Conservation (phyloP, 1,140 invertebrate species). For the Kradibia gibbosae region DNA sequence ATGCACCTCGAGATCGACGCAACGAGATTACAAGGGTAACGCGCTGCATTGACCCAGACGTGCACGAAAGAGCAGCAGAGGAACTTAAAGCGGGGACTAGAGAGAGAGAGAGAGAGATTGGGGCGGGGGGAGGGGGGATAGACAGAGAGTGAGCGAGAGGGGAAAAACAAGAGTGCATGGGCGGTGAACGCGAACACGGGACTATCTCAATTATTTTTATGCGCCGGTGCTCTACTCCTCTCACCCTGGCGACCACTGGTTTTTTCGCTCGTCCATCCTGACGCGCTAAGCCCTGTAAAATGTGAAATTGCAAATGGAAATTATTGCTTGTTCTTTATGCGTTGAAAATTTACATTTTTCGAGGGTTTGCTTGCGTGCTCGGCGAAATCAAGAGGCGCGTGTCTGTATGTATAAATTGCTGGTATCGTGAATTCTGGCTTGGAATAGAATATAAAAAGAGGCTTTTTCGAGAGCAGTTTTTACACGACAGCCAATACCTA, state of each 20-base stretch:
- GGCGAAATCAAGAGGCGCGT: slow-evolving; percentile 24
- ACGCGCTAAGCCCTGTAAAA: slow-evolving; percentile 24
- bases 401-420: slow-evolving; percentile 14
- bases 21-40: slow-evolving; percentile 44
- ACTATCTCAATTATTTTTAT: slow-evolving; percentile 49
- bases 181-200: not conserved
- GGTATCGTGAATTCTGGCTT: slow-evolving; percentile 7
- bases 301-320: slow-evolving; percentile 45
- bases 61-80: not conserved
- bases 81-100: too few relatives aligned
- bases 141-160: not conserved
- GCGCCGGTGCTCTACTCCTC: slow-evolving; percentile 11
- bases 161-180: not conserved
- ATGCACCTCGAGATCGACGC: slow-evolving; percentile 26
- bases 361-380: not conserved
- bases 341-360: slow-evolving; percentile 44
- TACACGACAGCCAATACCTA: slow-evolving; percentile 16
- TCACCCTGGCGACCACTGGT: not conserved
- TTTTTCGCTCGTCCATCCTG: not conserved
- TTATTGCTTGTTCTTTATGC: slow-evolving; percentile 46
- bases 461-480: slow-evolving; percentile 12
- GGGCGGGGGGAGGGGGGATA: not conserved
- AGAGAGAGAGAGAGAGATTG: not conserved
- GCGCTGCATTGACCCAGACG: slow-evolving; percentile 25
- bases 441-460: slow-evolving; percentile 30